These are phyloP conservation scores for Macrotus californicus DNA, from an alignment of 2,113 vertebrate genomes.

Conservation along the genomic window DNA sequence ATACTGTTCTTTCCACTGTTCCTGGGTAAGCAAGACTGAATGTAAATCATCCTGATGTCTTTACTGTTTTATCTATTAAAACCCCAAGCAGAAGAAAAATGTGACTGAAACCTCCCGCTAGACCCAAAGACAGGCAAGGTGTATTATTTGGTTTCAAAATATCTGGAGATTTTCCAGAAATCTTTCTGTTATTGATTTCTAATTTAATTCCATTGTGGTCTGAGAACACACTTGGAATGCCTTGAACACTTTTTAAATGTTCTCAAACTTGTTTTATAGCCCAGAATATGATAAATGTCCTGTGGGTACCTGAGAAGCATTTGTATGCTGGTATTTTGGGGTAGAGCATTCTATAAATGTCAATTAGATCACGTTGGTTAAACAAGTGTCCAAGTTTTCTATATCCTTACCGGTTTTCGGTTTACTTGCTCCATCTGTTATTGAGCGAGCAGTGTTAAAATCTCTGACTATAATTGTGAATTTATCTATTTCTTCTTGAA, in stretches of 20 bases:
- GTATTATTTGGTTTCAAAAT: neutral
- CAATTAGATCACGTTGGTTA: neutral
- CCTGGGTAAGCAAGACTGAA: neutral
- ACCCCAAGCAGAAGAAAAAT: neutral
- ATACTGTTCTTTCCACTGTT: neutral
- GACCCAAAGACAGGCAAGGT: neutral
- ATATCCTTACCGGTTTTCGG: neutral
- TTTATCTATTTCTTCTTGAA: neutral
- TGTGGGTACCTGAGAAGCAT: neutral
- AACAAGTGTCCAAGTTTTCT: neutral
- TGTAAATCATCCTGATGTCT: constrained; percentile 13
- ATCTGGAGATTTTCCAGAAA: neutral
- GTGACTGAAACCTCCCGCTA: neutral
- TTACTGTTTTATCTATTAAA: neutral
- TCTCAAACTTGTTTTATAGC: neutral
- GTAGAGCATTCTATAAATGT: neutral
- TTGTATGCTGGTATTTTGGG: neutral
- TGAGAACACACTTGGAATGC: neutral
- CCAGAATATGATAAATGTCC: neutral
- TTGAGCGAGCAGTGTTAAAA: neutral
- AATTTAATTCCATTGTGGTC: neutral
- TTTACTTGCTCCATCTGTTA: neutral
- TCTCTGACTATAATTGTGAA: neutral
- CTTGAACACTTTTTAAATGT: neutral
- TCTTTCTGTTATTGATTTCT: constrained; percentile 12